Evolutionary conservation across 2,888 invertebrate genomes (phyloP).

Genomic region (Marasmarcha lunaedactyla): DNA sequence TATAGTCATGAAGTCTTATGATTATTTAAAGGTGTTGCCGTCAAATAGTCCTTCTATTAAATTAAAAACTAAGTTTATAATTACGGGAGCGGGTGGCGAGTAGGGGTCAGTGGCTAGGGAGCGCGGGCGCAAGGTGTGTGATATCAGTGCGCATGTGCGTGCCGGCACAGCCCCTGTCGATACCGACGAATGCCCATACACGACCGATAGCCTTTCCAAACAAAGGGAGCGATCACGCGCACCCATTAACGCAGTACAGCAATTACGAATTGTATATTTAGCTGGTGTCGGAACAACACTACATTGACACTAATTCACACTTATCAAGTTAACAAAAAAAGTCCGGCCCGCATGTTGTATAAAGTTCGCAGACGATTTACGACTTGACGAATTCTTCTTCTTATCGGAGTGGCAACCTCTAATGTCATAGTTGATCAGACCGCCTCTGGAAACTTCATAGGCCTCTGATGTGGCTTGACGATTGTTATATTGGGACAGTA

Average conservation of each 20-base stretch:
- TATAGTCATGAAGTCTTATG: neutral
- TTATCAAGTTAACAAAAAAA: slow-evolving; percentile 35
- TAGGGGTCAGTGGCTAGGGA: slow-evolving; percentile 49
- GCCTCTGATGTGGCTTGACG: no score
- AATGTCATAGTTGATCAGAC: no score
- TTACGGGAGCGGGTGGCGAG: neutral
- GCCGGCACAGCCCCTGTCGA: slow-evolving; percentile 33
- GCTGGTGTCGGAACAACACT: slow-evolving; percentile 18
- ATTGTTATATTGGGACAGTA: slow-evolving; percentile 5
- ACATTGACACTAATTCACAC: slow-evolving; percentile 21
- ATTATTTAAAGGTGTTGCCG: neutral
- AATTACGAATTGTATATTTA: neutral
- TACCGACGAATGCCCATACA: slow-evolving; percentile 24
- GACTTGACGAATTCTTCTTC: slow-evolving; percentile 11
- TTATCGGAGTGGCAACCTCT: no score
- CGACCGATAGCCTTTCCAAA: slow-evolving; percentile 24
- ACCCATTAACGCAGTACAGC: slow-evolving; percentile 19
- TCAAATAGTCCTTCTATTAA: neutral
- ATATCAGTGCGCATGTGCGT: slow-evolving; percentile 64
- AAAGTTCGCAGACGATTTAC: slow-evolving; percentile 18
- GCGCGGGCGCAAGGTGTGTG: slow-evolving; percentile 60
- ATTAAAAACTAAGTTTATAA: slow-evolving; percentile 1
- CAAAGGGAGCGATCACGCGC: slow-evolving; percentile 34
- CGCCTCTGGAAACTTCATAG: no score
- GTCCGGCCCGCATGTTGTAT: slow-evolving; percentile 39